Evolutionary conservation across 2,113 vertebrate species (phyloP).

Genomic region (Grus americana): DNA sequence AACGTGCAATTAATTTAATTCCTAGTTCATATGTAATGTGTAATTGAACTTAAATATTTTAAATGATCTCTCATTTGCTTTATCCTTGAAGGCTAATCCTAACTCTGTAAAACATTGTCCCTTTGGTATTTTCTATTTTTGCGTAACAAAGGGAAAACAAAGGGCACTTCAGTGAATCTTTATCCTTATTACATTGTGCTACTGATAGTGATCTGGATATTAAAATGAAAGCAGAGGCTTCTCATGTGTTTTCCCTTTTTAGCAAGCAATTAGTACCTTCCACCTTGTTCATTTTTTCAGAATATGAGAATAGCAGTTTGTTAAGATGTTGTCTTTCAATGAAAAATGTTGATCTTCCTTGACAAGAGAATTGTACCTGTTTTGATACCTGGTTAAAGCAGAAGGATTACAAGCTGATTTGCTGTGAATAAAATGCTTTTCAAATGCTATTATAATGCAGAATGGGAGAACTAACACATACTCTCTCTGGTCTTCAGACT

Average conservation of each 20-base stretch:
- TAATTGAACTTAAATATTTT: constrained; percentile 57
- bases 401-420: not conserved
- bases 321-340: not conserved
- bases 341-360: constrained; percentile 25
- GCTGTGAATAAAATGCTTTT: not conserved
- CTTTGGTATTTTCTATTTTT: constrained; percentile 45
- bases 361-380: constrained; percentile 8
- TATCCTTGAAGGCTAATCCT: constrained; percentile 36
- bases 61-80: constrained; percentile 36
- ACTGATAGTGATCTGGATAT: constrained; percentile 41
- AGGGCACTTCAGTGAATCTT: constrained; percentile 28
- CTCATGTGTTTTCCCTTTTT: constrained; percentile 13
- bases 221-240: constrained; percentile 26
- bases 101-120: not conserved
- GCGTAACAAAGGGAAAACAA: constrained; percentile 43
- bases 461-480: not conserved
- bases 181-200: constrained; percentile 22
- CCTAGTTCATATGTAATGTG: not conserved
- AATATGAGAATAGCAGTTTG: not conserved
- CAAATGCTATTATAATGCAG: not conserved
- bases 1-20: constrained; percentile 1
- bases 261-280: constrained; percentile 14
- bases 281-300: constrained; percentile 17
- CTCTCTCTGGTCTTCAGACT: not conserved
- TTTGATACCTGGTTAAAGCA: constrained; percentile 17